phyloP scores from a whole-genome alignment of 2,797 vertebrate species.

The Cetoscarus ocellatus region DNA sequence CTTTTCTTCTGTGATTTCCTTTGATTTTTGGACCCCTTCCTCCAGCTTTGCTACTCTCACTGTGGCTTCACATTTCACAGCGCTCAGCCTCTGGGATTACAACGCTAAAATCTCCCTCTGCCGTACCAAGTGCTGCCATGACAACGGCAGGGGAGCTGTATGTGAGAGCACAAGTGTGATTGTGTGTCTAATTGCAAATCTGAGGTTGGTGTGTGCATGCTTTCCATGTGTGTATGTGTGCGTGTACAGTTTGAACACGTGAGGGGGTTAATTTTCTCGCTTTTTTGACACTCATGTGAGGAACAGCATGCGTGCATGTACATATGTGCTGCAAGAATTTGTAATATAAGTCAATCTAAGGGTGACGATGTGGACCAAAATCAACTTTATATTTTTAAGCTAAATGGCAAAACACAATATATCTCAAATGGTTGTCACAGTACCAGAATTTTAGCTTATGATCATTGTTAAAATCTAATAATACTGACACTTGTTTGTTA shows the following conservation, averaged over 20 bases:
- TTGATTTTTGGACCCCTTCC: constrained; percentile 18
- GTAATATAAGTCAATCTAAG: not conserved
- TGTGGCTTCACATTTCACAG: constrained; percentile 80
- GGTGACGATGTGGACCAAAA: not conserved
- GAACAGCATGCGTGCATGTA: constrained; percentile 1
- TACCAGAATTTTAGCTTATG: too few species aligned
- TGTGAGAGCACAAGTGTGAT: constrained; percentile 62
- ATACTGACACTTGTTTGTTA: too few species aligned
- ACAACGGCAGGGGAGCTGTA: constrained; percentile 81
- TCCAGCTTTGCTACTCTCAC: constrained; percentile 51
- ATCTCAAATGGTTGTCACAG: too few species aligned
- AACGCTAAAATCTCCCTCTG: constrained; percentile 76
- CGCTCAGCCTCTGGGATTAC: constrained; percentile 80
- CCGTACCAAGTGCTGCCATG: constrained; percentile 86
- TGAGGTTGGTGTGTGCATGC: constrained; percentile 11
- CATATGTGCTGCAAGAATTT: not conserved
- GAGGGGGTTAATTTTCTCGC: constrained; percentile 23
- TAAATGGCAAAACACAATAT: too few species aligned
- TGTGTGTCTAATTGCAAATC: constrained; percentile 72
- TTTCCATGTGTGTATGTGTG: not conserved
- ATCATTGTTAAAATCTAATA: too few species aligned
- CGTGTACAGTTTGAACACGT: constrained; percentile 33
- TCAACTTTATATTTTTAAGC: too few species aligned
- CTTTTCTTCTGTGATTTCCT: not conserved
- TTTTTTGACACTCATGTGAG: constrained; percentile 1